A percentile compares a stretch with the other conserved stretches of the same genome.
phyloP scores from a whole-genome alignment of 2,113 vertebrate species.

The Pontoporia blainvillei region DNA sequence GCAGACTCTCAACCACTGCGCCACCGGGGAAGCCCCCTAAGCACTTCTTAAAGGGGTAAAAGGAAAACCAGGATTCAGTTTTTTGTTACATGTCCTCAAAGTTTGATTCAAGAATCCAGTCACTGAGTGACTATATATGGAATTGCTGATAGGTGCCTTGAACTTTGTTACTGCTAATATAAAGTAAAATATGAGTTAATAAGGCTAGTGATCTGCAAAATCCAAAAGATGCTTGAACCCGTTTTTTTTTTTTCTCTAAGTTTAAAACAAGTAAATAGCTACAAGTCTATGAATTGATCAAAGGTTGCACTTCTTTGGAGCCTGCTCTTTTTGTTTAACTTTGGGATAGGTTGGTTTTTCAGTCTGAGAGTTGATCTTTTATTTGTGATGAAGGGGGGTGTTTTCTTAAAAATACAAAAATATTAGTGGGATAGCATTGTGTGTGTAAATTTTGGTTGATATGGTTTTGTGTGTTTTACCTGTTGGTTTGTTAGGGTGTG shows the following conservation, averaged over 20 bases:
- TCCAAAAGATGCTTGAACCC: background rate
- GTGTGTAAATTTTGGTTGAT: background rate
- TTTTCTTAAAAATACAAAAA: background rate
- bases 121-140: background rate
- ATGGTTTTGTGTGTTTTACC: background rate
- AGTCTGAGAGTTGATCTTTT: background rate
- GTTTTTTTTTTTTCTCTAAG: background rate
- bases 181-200: background rate
- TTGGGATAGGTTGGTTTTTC: background rate
- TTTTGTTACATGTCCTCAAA: background rate
- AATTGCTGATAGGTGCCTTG: background rate
- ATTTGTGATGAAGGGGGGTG: background rate
- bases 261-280: constrained; percentile 3
- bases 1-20: too few species aligned
- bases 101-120: background rate
- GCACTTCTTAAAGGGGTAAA: background rate
- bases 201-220: background rate
- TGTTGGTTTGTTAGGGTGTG: background rate
- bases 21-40: background rate
- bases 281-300: background rate
- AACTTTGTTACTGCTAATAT: background rate
- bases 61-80: background rate
- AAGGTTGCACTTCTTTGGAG: background rate
- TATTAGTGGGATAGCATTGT: background rate
- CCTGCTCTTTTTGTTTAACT: background rate